Evolutionary conservation across 1,140 invertebrate genomes (phyloP), one percentile per base, ranked within the genome.

Genomic region (Anadara kagoshimensis): DNA sequence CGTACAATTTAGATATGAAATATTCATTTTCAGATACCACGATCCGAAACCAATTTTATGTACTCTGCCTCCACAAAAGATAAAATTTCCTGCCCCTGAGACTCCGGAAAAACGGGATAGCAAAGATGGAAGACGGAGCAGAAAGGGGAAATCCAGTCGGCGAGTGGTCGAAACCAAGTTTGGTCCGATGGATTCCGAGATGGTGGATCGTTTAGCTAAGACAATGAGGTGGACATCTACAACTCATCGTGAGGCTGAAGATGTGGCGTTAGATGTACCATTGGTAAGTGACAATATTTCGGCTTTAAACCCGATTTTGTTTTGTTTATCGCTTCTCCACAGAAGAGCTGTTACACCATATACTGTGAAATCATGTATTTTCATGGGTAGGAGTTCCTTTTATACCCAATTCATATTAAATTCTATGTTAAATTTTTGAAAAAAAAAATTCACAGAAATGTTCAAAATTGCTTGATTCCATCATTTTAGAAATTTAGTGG

Each of bases 161-260:
- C 44, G 26, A 26, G 71, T 74, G 4, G 66, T 68, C 43, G 43
- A 74, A 0, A 76, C 78, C 0, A 79, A 79, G 24, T 79, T 76
- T 59, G 77, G 77, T 5, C 45, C 56, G 12, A 79, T 79, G 77
- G 77, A 79, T 54, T 73, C 71, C 16, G 41, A 70, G 22, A 66
- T 58, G 24, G 65, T 79, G 8, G 63, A 76, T 16, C 36, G 53
- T 45, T 24, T 79, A 8, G 44, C 62, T n/a, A 72, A 74, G 14
- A 65, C 59, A 43, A 56, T 57, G 18, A 41, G 71, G 58, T 76
- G 75, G 62, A 74, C 78, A 29, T 67, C 73, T 11, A 63, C 56
- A 5, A 64, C 74, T 14, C 64, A 67, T 22, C 63, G 66, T 18
- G 66, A 70, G 16, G 61, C 14, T 7, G 62, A 58, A 7, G 78